Evolutionary conservation across 2,113 vertebrate genomes (phyloP).

Genomic region (Eulemur macaco): DNA sequence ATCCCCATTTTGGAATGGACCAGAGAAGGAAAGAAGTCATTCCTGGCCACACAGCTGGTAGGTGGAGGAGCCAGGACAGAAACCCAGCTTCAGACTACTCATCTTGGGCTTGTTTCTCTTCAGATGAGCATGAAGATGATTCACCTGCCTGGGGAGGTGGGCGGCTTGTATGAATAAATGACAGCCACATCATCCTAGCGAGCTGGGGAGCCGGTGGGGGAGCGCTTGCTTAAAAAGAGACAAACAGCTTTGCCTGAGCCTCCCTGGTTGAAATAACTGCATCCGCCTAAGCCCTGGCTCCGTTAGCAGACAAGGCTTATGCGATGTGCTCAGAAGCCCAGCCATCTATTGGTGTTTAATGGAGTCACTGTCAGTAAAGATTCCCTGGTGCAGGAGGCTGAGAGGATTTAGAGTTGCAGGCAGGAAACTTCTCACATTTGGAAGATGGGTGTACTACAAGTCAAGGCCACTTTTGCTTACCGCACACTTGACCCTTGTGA

Average conservation of each 20-base stretch:
- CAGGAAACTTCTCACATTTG: not conserved
- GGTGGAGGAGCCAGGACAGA: not conserved
- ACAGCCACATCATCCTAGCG: not conserved
- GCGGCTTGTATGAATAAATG: not conserved
- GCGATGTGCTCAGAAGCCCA: slow-evolving; percentile 71
- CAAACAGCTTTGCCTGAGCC: slow-evolving; percentile 47
- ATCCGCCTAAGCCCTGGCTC: slow-evolving; percentile 68
- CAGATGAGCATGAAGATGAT: not conserved
- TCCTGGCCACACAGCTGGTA: not conserved
- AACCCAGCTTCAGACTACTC: not conserved
- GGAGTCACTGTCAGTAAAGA: slow-evolving; percentile 68
- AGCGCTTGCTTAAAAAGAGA: slow-evolving; percentile 27
- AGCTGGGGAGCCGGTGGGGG: not conserved
- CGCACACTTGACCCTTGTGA: not conserved
- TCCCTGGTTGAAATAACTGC: slow-evolving; percentile 66
- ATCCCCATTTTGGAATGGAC: not conserved
- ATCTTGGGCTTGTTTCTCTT: not conserved
- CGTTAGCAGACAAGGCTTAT: slow-evolving; percentile 63
- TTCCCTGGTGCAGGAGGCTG: slow-evolving; percentile 21
- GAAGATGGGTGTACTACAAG: not conserved
- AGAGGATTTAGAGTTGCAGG: slow-evolving; percentile 60
- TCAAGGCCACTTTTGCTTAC: not conserved
- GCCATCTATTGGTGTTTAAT: slow-evolving; percentile 74
- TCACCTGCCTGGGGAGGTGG: not conserved
- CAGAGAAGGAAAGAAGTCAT: not conserved